phyloP scores from a whole-genome alignment of 2,113 vertebrate species.

The Recurvirostra avosetta region DNA sequence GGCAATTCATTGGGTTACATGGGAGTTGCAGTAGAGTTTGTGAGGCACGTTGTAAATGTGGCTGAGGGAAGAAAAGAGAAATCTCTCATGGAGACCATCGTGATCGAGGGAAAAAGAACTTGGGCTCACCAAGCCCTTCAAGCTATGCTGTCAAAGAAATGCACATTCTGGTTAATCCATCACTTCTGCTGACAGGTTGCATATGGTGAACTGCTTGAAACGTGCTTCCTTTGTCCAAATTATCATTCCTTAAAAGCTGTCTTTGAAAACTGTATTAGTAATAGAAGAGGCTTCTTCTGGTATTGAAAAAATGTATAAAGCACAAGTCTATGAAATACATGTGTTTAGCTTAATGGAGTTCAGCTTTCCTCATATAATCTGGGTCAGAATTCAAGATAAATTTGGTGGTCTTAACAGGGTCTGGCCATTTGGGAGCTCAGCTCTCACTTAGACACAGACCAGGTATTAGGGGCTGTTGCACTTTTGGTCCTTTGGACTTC shows the following conservation, averaged over 20 bases:
- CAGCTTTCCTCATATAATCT: not conserved
- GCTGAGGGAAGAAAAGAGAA: not conserved
- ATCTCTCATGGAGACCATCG: not conserved
- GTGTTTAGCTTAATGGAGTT: not conserved
- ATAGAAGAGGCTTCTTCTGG: not conserved
- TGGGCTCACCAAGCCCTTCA: conserved; percentile 2
- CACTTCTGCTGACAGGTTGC: not conserved
- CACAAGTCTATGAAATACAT: not conserved
- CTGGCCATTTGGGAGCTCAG: not conserved
- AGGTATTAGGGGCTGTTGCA: not conserved
- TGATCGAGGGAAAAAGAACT: not conserved
- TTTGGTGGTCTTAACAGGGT: not conserved
- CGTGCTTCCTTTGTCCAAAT: not conserved
- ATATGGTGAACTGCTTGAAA: conserved; percentile 1
- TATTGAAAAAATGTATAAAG: not conserved
- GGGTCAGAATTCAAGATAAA: not conserved
- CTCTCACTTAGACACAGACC: not conserved
- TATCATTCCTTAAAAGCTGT: conserved; percentile 4
- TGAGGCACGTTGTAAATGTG: not conserved
- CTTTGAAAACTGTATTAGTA: not conserved
- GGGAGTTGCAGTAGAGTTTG: conserved; percentile 1
- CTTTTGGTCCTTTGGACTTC: not conserved
- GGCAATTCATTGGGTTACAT: conserved; percentile 1
- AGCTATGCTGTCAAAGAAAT: conserved; percentile 44
- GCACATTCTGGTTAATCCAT: conserved; percentile 20